These are phyloP conservation scores for Tipula vernalis DNA, from an alignment of 2,888 invertebrate species.

Conservation along the genomic window DNA sequence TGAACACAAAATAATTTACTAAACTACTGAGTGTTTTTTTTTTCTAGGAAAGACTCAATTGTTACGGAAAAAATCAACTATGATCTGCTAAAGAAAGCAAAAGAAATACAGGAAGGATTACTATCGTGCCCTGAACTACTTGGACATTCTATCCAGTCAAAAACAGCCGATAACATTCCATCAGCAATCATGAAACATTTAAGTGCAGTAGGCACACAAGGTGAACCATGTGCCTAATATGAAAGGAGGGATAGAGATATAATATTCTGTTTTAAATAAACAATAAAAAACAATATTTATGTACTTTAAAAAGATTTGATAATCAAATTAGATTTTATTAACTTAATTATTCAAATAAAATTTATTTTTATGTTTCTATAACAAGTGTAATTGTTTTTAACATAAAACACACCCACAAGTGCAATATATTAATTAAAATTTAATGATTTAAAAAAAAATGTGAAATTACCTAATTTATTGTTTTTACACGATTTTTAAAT, in stretches of 20 bases:
- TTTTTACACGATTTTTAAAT: not conserved
- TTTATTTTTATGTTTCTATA: not conserved
- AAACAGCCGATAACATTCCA: slow-evolving; percentile 78
- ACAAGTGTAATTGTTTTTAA: not conserved
- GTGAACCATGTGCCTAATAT: not conserved
- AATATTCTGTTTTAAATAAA: not conserved
- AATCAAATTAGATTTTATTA: not conserved
- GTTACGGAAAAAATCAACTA: slow-evolving; percentile 83
- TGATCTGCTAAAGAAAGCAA: slow-evolving; percentile 68
- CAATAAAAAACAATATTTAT: not conserved
- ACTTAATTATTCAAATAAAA: not conserved
- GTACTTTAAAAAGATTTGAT: not conserved
- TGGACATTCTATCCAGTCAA: slow-evolving; percentile 59
- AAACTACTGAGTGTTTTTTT: slow-evolving; percentile 14
- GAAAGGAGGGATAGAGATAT: not conserved
- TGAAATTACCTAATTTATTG: not conserved
- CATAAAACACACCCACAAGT: not conserved
- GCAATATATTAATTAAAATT: not conserved
- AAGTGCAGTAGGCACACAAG: slow-evolving; percentile 18
- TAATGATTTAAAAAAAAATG: not conserved
- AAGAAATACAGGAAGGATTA: slow-evolving; percentile 58
- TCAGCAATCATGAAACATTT: slow-evolving; percentile 52
- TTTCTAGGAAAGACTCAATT: slow-evolving; percentile 68
- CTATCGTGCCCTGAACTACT: slow-evolving; percentile 61
- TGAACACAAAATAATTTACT: too few relatives aligned